Evolutionary conservation across 2,888 invertebrate genomes (phyloP).

Genomic region (Endomychus coccineus): DNA sequence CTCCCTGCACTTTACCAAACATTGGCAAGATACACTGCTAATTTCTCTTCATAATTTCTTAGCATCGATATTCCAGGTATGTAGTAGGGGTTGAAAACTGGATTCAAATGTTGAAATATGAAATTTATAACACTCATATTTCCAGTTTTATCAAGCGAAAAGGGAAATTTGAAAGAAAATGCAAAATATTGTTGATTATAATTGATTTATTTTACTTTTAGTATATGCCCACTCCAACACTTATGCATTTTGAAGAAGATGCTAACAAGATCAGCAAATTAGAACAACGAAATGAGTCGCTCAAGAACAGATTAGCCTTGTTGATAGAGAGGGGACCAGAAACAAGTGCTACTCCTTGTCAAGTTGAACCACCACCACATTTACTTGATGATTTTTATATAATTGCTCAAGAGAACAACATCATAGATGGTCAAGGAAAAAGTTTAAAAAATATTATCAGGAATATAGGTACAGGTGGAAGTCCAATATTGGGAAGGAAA

Average conservation of each 20-base stretch:
- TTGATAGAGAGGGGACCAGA: slow-evolving; percentile 43
- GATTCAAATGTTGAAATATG: too few relatives aligned
- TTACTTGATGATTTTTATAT: slow-evolving; percentile 88
- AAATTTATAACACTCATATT: too few relatives aligned
- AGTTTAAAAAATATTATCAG: slow-evolving; percentile 71
- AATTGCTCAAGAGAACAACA: slow-evolving; percentile 67
- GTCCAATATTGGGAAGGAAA: slow-evolving; percentile 72
- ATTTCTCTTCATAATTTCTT: slow-evolving; percentile 89
- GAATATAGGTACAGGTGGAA: slow-evolving; percentile 71
- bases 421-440: slow-evolving; percentile 59
- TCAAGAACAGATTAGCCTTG: slow-evolving; percentile 53
- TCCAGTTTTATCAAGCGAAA: too few relatives aligned
- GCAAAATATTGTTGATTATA: not conserved
- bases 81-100: too few relatives aligned
- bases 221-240: slow-evolving; percentile 80
- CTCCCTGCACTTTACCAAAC: slow-evolving; percentile 80
- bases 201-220: slow-evolving; percentile 36
- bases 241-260: slow-evolving; percentile 82
- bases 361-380: slow-evolving; percentile 66
- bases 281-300: slow-evolving; percentile 73
- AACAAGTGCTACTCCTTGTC: slow-evolving; percentile 50
- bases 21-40: slow-evolving; percentile 92
- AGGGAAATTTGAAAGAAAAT: too few relatives aligned
- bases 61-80: slow-evolving; percentile 73
- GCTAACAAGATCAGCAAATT: slow-evolving; percentile 69